phyloP scores from a whole-genome alignment of 2,888 invertebrate species.

The Alloplasta piceator region DNA sequence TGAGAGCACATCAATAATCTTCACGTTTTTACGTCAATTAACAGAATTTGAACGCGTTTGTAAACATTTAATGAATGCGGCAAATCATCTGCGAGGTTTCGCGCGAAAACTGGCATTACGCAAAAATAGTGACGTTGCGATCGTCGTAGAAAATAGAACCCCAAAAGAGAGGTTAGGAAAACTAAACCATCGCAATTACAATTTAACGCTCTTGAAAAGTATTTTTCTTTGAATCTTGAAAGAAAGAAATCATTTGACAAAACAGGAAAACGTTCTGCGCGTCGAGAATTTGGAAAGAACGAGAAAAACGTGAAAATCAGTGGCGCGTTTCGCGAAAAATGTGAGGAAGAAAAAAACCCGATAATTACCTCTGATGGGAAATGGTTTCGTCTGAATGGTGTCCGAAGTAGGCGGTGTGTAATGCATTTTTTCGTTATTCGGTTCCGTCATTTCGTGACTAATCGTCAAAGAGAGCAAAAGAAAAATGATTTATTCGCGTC shows the following conservation, averaged over 20 bases:
- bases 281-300: background rate
- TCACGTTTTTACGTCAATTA: background rate
- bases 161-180: slow-evolving; percentile 4
- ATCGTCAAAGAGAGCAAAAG: background rate
- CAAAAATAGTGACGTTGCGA: background rate
- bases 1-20: background rate
- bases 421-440: slow-evolving; percentile 76
- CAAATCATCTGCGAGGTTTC: background rate
- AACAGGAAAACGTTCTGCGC: too few relatives aligned
- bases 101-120: background rate
- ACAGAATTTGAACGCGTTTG: background rate
- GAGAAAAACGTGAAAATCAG: background rate
- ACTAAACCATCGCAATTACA: background rate
- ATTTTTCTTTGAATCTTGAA: background rate
- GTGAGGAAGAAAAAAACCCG: slow-evolving; percentile 33
- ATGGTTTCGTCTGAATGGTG: slow-evolving; percentile 95
- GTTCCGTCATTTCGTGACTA: slow-evolving; percentile 68
- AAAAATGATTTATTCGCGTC: background rate
- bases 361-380: slow-evolving; percentile 91
- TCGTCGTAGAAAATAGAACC: background rate
- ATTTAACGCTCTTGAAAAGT: background rate
- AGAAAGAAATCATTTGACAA: background rate
- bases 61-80: too few relatives aligned
- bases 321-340: slow-evolving; percentile 19
- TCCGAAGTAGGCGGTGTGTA: slow-evolving; percentile 90